Conservation (phyloP, 2,113 vertebrate species). For the Callorhinus ursinus region DNA sequence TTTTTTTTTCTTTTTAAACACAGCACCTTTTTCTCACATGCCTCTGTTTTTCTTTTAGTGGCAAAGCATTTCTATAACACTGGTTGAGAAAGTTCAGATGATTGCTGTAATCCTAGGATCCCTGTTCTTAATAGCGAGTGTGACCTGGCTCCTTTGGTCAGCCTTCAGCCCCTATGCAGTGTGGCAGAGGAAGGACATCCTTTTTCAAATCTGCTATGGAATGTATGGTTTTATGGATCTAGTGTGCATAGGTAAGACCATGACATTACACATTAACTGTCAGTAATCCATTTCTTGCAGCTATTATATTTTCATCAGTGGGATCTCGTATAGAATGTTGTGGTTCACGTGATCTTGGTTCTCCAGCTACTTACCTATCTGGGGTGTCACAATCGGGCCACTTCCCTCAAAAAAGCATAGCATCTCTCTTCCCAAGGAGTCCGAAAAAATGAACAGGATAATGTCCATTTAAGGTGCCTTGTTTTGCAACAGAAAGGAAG, state of each 20-base stretch:
- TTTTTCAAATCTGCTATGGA: slow-evolving; percentile 98
- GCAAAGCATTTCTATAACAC: slow-evolving; percentile 96
- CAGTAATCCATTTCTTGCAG: slow-evolving; percentile 77
- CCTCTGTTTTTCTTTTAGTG: slow-evolving; percentile 92
- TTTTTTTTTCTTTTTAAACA: slow-evolving; percentile 32
- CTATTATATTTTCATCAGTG: not conserved
- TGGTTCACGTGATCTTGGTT: not conserved
- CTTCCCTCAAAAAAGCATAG: not conserved
- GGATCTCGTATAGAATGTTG: not conserved
- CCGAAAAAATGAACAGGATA: not conserved
- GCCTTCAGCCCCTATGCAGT: slow-evolving; percentile 95
- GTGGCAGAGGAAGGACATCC: slow-evolving; percentile 96
- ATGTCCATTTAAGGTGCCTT: not conserved
- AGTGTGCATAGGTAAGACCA: slow-evolving; percentile 95
- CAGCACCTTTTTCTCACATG: slow-evolving; percentile 83
- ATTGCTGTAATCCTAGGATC: slow-evolving; percentile 97
- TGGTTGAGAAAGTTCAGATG: slow-evolving; percentile 99
- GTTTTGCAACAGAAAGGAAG: not conserved
- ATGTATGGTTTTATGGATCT: slow-evolving; percentile 99
- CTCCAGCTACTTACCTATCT: not conserved
- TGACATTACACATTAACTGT: slow-evolving; percentile 77
- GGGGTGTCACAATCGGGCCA: not conserved
- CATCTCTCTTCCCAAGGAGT: not conserved
- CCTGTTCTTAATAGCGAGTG: slow-evolving; percentile 95
- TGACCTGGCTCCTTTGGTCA: slow-evolving; percentile 98